A percentile compares a stretch with the other conserved stretches of the same genome.
Conservation (phyloP, 2,888 invertebrate genomes). For the Shargacucullia verbasci region DNA sequence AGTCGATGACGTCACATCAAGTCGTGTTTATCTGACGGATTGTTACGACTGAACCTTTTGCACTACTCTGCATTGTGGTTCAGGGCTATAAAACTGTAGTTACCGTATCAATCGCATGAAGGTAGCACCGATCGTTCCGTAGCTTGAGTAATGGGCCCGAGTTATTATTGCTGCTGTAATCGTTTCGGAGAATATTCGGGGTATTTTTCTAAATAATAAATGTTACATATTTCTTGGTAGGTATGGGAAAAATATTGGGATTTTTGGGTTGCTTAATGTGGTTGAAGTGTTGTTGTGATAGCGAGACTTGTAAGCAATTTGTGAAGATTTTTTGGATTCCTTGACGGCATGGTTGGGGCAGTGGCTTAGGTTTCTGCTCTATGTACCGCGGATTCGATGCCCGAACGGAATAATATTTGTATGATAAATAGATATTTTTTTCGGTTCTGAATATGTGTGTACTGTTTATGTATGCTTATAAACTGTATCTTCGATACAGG, state of each 20-base stretch:
- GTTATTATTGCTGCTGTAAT: slow-evolving; percentile 52
- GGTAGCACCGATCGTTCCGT: slow-evolving; percentile 63
- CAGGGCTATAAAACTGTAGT: slow-evolving; percentile 66
- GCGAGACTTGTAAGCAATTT: background rate
- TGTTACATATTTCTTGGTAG: slow-evolving; percentile 27
- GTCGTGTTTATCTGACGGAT: too few species aligned
- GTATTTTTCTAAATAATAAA: slow-evolving; percentile 40
- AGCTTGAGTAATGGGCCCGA: slow-evolving; percentile 54
- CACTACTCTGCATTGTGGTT: background rate
- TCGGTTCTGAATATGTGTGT: too few species aligned
- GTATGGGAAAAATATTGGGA: slow-evolving; percentile 11
- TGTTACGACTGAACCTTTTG: too few species aligned
- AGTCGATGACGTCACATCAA: too few species aligned
- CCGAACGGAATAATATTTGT: too few species aligned
- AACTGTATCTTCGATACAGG: too few species aligned
- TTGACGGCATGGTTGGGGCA: too few species aligned
- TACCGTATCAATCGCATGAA: slow-evolving; percentile 66
- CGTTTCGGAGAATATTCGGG: slow-evolving; percentile 29
- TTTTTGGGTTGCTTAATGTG: background rate
- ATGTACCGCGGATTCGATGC: too few species aligned
- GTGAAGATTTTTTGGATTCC: too few species aligned
- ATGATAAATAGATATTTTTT: too few species aligned
- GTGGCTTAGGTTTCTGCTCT: too few species aligned
- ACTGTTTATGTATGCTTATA: too few species aligned
- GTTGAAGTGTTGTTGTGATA: background rate